Evolutionary conservation across 2,113 vertebrate genomes (phyloP).

Genomic region (Xenopus borealis): DNA sequence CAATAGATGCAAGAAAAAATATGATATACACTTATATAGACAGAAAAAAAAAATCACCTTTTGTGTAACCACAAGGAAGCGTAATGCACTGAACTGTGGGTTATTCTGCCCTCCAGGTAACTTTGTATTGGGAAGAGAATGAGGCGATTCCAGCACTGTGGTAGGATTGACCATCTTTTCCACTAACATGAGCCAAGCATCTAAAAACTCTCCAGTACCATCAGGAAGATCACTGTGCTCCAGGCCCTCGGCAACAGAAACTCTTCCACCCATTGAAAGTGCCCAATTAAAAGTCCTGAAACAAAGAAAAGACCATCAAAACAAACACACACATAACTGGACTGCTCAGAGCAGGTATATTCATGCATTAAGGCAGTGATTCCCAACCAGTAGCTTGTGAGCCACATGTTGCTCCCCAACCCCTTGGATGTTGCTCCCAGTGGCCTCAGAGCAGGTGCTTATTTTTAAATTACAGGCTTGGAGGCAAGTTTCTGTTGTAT

Average conservation of each 20-base stretch:
- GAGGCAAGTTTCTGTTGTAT: too few species aligned
- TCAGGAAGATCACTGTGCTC: constrained; percentile 86
- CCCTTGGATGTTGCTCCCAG: too few species aligned
- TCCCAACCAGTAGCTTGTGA: too few species aligned
- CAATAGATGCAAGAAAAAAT: too few species aligned
- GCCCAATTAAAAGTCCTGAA: constrained; percentile 91
- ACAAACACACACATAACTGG: too few species aligned
- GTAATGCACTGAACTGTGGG: constrained; percentile 86
- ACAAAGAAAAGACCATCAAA: background rate
- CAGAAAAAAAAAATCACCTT: constrained; percentile 66
- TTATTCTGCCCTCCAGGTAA: constrained; percentile 79
- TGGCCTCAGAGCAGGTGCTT: too few species aligned
- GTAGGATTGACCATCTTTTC: constrained; percentile 96
- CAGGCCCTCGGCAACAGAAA: constrained; percentile 84
- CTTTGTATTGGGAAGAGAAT: constrained; percentile 84
- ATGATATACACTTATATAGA: too few species aligned
- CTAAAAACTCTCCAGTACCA: constrained; percentile 89
- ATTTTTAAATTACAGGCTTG: too few species aligned
- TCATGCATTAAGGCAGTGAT: too few species aligned
- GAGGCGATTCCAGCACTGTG: constrained; percentile 91
- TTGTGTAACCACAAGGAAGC: constrained; percentile 91
- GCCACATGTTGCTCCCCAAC: too few species aligned
- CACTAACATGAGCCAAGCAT: constrained; percentile 92
- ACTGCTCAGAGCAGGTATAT: too few species aligned
- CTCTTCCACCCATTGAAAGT: constrained; percentile 88